Evolutionary conservation across 2,113 vertebrate genomes (phyloP).

Genomic region (Cichladusa arquata): DNA sequence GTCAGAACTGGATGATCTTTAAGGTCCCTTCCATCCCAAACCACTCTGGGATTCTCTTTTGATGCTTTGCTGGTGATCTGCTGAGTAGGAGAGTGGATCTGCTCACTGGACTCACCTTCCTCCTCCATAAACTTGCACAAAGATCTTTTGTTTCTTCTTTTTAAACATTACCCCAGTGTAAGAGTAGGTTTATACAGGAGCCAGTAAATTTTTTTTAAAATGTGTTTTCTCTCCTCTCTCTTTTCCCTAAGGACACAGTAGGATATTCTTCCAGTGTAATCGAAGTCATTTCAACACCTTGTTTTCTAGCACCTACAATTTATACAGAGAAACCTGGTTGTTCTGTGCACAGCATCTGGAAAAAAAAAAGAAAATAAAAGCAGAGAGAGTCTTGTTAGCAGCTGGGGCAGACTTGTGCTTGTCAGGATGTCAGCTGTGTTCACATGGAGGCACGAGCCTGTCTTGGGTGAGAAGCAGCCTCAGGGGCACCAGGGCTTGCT

Average conservation of each 20-base stretch:
- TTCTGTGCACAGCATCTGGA: not conserved
- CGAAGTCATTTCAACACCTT: slow-evolving; percentile 24
- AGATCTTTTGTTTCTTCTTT: not conserved
- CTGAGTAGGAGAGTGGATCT: not conserved
- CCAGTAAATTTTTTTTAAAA: not conserved
- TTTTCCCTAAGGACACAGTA: slow-evolving; percentile 2
- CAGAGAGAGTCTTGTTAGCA: not conserved
- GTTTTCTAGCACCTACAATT: slow-evolving; percentile 24
- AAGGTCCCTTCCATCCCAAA: not conserved
- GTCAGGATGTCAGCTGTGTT: not conserved
- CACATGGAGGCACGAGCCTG: not conserved
- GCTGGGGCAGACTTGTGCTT: not conserved
- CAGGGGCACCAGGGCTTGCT: not conserved
- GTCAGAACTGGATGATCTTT: not conserved
- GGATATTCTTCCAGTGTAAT: not conserved
- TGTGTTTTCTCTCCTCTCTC: not conserved
- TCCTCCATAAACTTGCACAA: not conserved
- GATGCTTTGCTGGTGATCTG: not conserved
- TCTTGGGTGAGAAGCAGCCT: not conserved
- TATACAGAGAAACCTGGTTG: not conserved
- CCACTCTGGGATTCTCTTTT: not conserved
- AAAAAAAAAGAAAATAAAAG: not conserved
- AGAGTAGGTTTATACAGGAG: not conserved
- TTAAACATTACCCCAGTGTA: not conserved
- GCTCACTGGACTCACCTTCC: not conserved